Evolutionary conservation across 2,797 vertebrate species (phyloP).

Genomic region (Melanotaenia maccullochi): DNA sequence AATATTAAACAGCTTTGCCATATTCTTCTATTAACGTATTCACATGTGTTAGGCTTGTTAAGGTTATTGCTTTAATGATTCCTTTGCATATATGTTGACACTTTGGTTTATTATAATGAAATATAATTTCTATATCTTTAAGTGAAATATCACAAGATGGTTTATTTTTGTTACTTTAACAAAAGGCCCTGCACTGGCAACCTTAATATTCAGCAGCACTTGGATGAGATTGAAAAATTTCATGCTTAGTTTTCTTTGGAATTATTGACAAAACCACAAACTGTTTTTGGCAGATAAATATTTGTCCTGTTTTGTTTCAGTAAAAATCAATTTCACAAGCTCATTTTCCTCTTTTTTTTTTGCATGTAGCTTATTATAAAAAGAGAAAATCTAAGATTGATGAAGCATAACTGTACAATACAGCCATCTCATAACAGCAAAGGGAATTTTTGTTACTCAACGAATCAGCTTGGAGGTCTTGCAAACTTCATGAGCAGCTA

Average conservation of each 20-base stretch:
- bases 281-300: constrained; percentile 1
- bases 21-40: not conserved
- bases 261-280: not conserved
- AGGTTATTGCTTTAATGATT: not conserved
- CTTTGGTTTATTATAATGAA: not conserved
- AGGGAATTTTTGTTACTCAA: constrained; percentile 25
- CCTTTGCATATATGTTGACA: not conserved
- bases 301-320: constrained; percentile 3
- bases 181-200: not conserved
- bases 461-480: constrained; percentile 1
- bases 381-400: not conserved
- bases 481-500: constrained; percentile 24
- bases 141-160: not conserved
- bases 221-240: constrained; percentile 1
- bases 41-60: not conserved
- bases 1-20: not conserved
- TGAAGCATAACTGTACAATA: not conserved
- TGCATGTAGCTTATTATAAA: not conserved
- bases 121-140: not conserved
- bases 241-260: not conserved
- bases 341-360: constrained; percentile 7
- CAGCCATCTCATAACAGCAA: not conserved
- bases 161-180: not conserved
- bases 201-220: not conserved
- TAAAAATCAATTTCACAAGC: not conserved